Base-by-base conservation (phyloP, 2,797 vertebrate species). In the Crocodylus rhombifer region DNA sequence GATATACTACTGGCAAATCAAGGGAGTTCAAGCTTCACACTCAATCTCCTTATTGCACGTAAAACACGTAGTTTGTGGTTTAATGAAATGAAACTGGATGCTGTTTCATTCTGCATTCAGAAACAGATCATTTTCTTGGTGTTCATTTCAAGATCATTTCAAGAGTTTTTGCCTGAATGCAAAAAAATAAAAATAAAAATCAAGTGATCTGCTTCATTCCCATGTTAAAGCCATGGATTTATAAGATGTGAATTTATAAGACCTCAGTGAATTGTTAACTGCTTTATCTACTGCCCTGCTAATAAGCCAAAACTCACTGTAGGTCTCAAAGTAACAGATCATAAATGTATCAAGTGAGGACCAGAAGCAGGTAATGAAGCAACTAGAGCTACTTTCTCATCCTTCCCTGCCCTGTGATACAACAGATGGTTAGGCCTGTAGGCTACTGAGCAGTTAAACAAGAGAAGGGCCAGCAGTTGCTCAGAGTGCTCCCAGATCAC, bases 21-120 rank as follows among this genome's bases (percentile, higher is more conserved):
- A 28, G 36, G 1, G 8, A 12, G 55, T 89, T 85, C 86, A 65
- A 83, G 2, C 88, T 75, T 12, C 14, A 36, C 11, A 78, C 93
- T 94, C 87, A 25, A 79, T 78, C 95, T 95, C 96, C 94, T 86
- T 4, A 42, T 25, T 88, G 82, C 84, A 61, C 77, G 83, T 95
- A 51, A 69, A 93, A 89, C 84, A 80, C 94, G 92, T 76, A 94
- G 42, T 96, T 80, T 92, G 94, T 92, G 95, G 95, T 95, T 94
- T 96, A 13, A 51, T 77, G 92, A 96, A 96, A 58, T 0, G 82
- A 97, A 96, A 96, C 86, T 4, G 92, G 86, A 28, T 30, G 74
- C 26, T 0, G 89, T 89, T 85, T 88, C 1, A 1, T 83, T 63
- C 25, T 4, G 42, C 7, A 78, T 86, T 82, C 23, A 23, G 56